These are phyloP conservation scores for Thymallus thymallus DNA, from an alignment of 2,113 vertebrate species.

Conservation along the genomic window DNA sequence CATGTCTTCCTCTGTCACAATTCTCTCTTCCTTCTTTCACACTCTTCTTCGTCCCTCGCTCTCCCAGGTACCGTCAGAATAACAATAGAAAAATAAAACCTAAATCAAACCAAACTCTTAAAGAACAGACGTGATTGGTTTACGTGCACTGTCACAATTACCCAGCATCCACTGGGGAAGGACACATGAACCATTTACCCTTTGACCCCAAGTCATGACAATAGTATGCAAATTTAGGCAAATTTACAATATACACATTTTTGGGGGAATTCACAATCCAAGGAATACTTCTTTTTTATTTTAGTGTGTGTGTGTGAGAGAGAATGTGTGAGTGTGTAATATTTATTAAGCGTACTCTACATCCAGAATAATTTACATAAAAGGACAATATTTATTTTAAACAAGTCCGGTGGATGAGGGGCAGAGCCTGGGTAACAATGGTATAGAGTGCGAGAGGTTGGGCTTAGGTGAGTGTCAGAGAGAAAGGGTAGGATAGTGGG, in stretches of 20 bases:
- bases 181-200: conserved; percentile 85
- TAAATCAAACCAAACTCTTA: conserved; percentile 18
- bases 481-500: conserved; percentile 9
- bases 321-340: conserved; percentile 87
- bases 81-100: conserved; percentile 70
- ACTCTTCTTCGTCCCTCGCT: conserved; percentile 44
- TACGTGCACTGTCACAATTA: conserved; percentile 79
- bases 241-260: conserved; percentile 93
- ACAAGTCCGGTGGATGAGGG: conserved; percentile 76
- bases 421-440: conserved; percentile 59
- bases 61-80: conserved; percentile 74
- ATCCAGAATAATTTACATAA: conserved; percentile 99
- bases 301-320: conserved; percentile 32
- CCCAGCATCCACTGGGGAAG: conserved; percentile 82
- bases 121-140: conserved; percentile 63
- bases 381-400: conserved; percentile 99
- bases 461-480: conserved; percentile 30
- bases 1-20: not conserved
- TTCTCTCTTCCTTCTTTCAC: not conserved
- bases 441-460: conserved; percentile 56
- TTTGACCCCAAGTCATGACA: conserved; percentile 92
- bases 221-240: conserved; percentile 71
- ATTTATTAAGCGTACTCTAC: conserved; percentile 99
- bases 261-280: conserved; percentile 94
- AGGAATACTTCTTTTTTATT: conserved; percentile 87